These are phyloP conservation scores for Ectemnius continuus DNA, from an alignment of 2,888 invertebrate species.

Conservation along the genomic window DNA sequence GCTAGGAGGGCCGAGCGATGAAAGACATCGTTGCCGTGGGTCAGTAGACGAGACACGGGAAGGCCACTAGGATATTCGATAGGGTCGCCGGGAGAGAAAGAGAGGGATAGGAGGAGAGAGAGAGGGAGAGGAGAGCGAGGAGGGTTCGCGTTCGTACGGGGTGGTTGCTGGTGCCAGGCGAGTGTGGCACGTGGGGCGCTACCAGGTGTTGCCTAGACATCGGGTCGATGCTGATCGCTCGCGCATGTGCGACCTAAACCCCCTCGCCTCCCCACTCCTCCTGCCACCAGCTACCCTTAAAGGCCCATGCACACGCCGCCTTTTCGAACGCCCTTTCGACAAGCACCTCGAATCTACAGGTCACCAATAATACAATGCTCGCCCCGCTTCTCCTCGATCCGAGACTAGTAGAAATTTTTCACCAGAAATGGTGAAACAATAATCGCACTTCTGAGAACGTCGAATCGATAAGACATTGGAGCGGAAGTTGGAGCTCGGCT, in stretches of 20 bases:
- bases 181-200: slow-evolving; percentile 71
- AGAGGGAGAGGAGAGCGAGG: slow-evolving; percentile 7
- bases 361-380: background rate
- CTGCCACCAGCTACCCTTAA: background rate
- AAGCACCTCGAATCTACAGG: background rate
- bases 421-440: no score
- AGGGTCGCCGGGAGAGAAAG: slow-evolving; percentile 32
- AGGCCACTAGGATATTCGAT: slow-evolving; percentile 69
- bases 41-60: slow-evolving; percentile 66
- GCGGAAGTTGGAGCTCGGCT: background rate
- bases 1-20: slow-evolving; percentile 27
- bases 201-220: slow-evolving; percentile 72
- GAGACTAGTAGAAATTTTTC: no score
- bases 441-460: no score
- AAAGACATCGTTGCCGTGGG: slow-evolving; percentile 66
- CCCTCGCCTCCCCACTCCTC: slow-evolving; percentile 13
- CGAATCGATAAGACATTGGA: background rate
- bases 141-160: slow-evolving; percentile 53
- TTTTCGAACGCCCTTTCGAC: background rate
- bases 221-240: slow-evolving; percentile 65
- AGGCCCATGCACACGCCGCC: slow-evolving; percentile 7
- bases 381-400: no score
- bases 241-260: slow-evolving; percentile 65
- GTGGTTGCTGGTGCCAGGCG: slow-evolving; percentile 64
- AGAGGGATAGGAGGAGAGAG: background rate